Evolutionary conservation across 2,797 vertebrate genomes (phyloP).

Genomic region (Sternotherus odoratus): DNA sequence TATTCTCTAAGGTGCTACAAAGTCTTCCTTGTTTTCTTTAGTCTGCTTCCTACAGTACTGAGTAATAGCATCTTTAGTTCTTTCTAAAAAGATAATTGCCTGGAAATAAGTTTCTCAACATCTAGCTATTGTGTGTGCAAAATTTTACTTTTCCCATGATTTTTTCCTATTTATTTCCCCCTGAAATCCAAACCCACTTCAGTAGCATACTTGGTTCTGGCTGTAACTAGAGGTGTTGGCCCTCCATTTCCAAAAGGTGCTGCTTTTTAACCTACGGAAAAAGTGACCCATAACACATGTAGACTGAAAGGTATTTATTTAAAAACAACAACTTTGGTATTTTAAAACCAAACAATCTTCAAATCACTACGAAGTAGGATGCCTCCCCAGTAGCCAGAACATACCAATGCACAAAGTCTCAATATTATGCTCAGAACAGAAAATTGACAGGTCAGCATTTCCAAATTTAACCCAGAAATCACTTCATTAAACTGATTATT

Average conservation of each 20-base stretch:
- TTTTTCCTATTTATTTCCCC: background rate
- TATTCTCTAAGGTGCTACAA: no score
- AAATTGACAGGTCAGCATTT: conserved; percentile 32
- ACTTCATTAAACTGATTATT: background rate
- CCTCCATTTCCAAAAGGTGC: background rate
- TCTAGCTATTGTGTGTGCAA: background rate
- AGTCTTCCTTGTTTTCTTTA: no score
- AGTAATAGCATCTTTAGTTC: no score
- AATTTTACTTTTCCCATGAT: background rate
- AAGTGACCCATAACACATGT: background rate
- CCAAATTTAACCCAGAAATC: background rate
- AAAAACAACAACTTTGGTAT: conserved; percentile 84
- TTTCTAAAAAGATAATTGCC: background rate
- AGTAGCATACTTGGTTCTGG: background rate
- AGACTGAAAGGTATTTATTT: conserved; percentile 82
- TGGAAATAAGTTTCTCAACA: background rate
- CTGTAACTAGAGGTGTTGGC: background rate
- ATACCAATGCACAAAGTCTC: conserved; percentile 64
- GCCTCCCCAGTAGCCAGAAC: conserved; percentile 44
- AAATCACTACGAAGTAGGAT: conserved; percentile 73
- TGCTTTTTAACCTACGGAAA: background rate
- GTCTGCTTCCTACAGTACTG: no score
- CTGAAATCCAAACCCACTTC: background rate
- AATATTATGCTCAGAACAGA: conserved; percentile 23
- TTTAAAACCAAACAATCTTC: conserved; percentile 78